These are phyloP conservation scores for Beroe forskalii DNA, from an alignment of 37 sponge, comb jelly and placozoan species.

Conservation along the genomic window DNA sequence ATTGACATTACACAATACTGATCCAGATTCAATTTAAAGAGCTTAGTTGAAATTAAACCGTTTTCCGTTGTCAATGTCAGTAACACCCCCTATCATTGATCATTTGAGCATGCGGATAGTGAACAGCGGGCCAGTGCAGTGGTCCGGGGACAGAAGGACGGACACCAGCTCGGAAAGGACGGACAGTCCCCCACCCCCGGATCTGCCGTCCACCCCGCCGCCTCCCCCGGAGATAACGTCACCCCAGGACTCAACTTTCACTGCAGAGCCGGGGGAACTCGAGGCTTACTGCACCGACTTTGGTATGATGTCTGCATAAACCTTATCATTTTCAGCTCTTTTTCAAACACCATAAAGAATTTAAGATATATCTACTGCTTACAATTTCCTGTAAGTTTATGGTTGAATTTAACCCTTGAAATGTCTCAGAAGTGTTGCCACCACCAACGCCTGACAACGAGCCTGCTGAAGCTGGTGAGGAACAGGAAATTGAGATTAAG, in stretches of 20 bases:
- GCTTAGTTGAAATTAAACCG: too few relatives aligned
- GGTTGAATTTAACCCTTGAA: background rate
- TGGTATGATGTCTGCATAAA: background rate
- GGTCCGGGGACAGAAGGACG: too few relatives aligned
- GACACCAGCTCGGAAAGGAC: background rate
- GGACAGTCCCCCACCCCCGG: constrained; percentile 1
- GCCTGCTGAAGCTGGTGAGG: background rate
- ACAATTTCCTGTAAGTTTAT: too few relatives aligned
- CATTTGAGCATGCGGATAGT: too few relatives aligned
- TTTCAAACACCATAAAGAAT: too few relatives aligned
- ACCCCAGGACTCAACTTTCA: background rate
- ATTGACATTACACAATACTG: too few relatives aligned
- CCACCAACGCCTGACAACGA: constrained; percentile 27
- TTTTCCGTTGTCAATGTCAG: too few relatives aligned
- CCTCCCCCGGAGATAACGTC: background rate
- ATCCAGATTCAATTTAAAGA: too few relatives aligned
- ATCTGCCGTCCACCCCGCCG: background rate
- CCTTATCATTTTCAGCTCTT: too few relatives aligned
- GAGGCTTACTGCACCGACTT: constrained; percentile 28
- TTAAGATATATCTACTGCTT: too few relatives aligned
- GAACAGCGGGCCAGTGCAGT: too few relatives aligned
- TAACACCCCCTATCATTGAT: too few relatives aligned
- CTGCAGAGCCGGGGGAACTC: constrained; percentile 37
- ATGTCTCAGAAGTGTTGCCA: background rate
- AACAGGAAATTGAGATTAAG: background rate